Evolutionary conservation across 2,113 vertebrate genomes (phyloP), one percentile per base, ranked within the genome.

Genomic region (Gila orcuttii): DNA sequence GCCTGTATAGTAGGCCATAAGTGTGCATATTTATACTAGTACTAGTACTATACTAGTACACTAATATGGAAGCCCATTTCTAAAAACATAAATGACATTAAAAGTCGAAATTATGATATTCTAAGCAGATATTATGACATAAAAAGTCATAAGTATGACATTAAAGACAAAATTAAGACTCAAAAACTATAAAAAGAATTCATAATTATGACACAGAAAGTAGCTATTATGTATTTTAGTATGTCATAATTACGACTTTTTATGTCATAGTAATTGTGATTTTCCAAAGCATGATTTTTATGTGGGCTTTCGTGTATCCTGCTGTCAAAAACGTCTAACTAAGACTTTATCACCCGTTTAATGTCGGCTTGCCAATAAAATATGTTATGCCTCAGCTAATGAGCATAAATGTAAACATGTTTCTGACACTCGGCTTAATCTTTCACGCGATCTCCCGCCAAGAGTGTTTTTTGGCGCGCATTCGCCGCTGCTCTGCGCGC

Each of bases 291-390:
- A 47, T 47, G 45, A 3, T 47, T 47, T 45, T 47, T 10, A 47
- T 47, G 47, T 12, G 11, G 47, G 47, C 11, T 50, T 47, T 45
- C 42, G 0, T 45, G 31, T 76, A 81, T 62, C 64, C 19, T 31
- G 10, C 19, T 47, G 71, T 36, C 73, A 33, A 12, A 47, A 21
- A 55, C 50, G 50, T 69, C 23, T 78, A 69, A 78, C 57, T 60
- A 25, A 85, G 87, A 73, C 71, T 92, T 90, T 81, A 92, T 89
- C 83, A 90, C 85, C 71, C 47, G 85, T 93, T 92, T 92, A 85
- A 92, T 87, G 85, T 89, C 82, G 19, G 64, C 31, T 88, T 92
- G 93, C 91, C 92, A 93, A 93, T 15, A 92, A 93, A 90, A 68
- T 60, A 88, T 93, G 90, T 94, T 89, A 93, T 90, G 82, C 52